Evolutionary conservation across 2,113 vertebrate species (phyloP), one percentile per base, ranked within the genome.

Genomic region (Pseudolaguvia tuberculata): DNA sequence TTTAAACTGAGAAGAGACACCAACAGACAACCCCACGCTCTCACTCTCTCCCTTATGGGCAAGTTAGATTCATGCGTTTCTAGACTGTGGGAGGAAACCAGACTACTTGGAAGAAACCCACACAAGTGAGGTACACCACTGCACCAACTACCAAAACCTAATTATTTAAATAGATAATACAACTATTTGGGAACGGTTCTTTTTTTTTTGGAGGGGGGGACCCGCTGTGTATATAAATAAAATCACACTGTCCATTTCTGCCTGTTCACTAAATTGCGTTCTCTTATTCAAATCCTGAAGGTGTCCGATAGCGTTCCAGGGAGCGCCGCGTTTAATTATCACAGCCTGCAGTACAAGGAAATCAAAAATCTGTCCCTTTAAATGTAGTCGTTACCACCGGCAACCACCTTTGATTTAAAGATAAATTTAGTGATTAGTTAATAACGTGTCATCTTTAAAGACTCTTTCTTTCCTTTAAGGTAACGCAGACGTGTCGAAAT

Each of bases 391-490:
- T 79, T 69, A 80, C 85, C 82, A 1, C 81, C 76, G 81, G 80
- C 72, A 75, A 65, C 50, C 75, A 70, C 66, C 82, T 84, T 66
- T 18, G 73, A 85, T 67, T 69, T 39, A 65, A 52, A 84, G 84
- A 90, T 90, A 89, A 91, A 89, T 79, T 83, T 80, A 73, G 82
- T 87, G 85, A 89, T 90, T 90, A 91, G 92, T 92, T 90, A 91
- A 91, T 84, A 88, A 82, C 68, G 52, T 78, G 84, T 84, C 85
- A 78, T 88, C 86, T 83, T 86, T 88, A 83, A 85, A 80, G 83
- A 81, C 78, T 72, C 70, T 85, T 84, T 62, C 88, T 88, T 52
- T 65, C 78, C 84, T 84, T 78, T 85, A 80, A 82, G 82, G 87
- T 84, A 78, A 81, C 73, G 47, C 39, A 77, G 85, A 88, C 76